These are phyloP conservation scores for Telmatherina bonti DNA, from an alignment of 2,797 vertebrate species.

Conservation along the genomic window DNA sequence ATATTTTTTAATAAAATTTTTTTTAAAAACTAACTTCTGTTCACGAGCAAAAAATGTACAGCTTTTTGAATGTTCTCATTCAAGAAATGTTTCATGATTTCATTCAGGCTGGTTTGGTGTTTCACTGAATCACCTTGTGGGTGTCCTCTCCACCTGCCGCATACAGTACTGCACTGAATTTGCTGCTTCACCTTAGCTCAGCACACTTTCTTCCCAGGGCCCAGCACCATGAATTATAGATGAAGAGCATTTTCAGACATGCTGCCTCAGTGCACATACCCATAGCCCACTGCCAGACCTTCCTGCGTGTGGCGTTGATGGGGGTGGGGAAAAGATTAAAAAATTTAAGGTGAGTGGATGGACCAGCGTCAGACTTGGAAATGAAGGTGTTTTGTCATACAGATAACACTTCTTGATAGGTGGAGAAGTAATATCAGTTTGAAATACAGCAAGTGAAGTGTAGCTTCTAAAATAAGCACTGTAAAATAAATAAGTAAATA, in stretches of 20 bases:
- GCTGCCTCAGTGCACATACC: conserved; percentile 59
- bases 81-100: conserved; percentile 2
- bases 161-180: conserved; percentile 53
- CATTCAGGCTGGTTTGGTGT: conserved; percentile 1
- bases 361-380: neutral
- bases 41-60: neutral
- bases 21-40: no score
- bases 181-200: conserved; percentile 65
- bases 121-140: conserved; percentile 30
- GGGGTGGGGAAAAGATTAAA: conserved; percentile 1
- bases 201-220: conserved; percentile 68
- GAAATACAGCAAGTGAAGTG: conserved; percentile 35
- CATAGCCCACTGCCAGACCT: conserved; percentile 31
- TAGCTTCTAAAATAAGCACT: conserved; percentile 14
- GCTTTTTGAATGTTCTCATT: neutral
- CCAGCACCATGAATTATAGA: conserved; percentile 81
- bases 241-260: conserved; percentile 73
- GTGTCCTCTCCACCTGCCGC: conserved; percentile 49
- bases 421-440: conserved; percentile 30
- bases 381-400: conserved; percentile 1
- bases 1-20: no score
- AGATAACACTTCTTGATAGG: conserved; percentile 21
- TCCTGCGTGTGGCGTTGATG: conserved; percentile 31
- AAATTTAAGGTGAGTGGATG: conserved; percentile 29
- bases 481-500: no score